Percentiles rank a stretch among this genome's conserved stretches.
Conservation (phyloP, 2,113 vertebrate genomes). For the Heterotis niloticus region DNA sequence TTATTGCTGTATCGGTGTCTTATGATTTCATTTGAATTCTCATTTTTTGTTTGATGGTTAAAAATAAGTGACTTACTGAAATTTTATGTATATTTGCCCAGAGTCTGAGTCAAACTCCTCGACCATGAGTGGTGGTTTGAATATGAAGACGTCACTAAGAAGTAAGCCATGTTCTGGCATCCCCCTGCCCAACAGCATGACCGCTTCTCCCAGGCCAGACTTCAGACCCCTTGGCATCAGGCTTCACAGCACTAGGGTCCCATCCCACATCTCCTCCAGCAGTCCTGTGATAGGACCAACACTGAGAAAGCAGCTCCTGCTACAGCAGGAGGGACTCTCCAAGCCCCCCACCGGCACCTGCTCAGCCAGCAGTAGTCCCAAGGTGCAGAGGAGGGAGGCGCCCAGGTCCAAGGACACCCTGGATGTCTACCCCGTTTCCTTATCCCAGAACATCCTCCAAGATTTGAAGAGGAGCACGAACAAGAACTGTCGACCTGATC, state of each 20-base stretch:
- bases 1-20: too few relatives aligned
- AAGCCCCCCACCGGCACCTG: slow-evolving; percentile 44
- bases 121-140: slow-evolving; percentile 52
- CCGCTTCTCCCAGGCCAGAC: slow-evolving; percentile 49
- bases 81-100: slow-evolving; percentile 6
- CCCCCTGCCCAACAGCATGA: slow-evolving; percentile 48
- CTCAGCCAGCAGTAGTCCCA: slow-evolving; percentile 65
- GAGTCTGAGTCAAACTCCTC: slow-evolving; percentile 35
- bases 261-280: slow-evolving; percentile 43
- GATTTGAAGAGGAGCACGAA: slow-evolving; percentile 55
- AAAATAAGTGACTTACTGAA: not conserved
- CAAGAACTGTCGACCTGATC: slow-evolving; percentile 62
- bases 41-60: too few relatives aligned
- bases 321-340: slow-evolving; percentile 39
- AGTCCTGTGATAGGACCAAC: slow-evolving; percentile 47
- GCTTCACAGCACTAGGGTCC: slow-evolving; percentile 30
- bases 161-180: slow-evolving; percentile 47
- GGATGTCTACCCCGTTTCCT: slow-evolving; percentile 45
- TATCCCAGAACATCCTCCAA: slow-evolving; percentile 47
- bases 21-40: too few relatives aligned
- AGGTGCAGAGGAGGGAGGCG: slow-evolving; percentile 47
- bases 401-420: slow-evolving; percentile 55
- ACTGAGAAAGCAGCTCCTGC: slow-evolving; percentile 52
- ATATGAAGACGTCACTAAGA: slow-evolving; percentile 51
- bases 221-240: slow-evolving; percentile 41